A percentile compares a stretch with the other conserved stretches of the same genome.
These are phyloP conservation scores for Bilobella aurantiaca DNA, from an alignment of 1,140 invertebrate genomes.

Conservation along the genomic window DNA sequence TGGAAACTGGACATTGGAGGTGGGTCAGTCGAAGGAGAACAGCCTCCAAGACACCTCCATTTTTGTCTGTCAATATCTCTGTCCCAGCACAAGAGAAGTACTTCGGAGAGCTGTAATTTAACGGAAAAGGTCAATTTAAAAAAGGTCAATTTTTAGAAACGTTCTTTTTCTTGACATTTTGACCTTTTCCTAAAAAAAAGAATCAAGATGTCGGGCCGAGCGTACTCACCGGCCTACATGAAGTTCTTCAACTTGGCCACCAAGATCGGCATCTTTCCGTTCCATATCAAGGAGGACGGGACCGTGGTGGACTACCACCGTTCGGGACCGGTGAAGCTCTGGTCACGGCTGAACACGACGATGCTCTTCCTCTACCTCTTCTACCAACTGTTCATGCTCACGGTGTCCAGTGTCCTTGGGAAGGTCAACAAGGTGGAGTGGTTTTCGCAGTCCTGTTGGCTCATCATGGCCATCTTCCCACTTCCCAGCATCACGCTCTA, in stretches of 20 bases:
- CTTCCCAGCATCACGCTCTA: slow-evolving; percentile 32
- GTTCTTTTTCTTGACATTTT: too few species aligned
- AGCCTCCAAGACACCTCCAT: too few species aligned
- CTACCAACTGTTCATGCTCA: slow-evolving; percentile 34
- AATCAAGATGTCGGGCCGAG: slow-evolving; percentile 20
- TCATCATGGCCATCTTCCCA: slow-evolving; percentile 33
- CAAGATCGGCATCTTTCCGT: slow-evolving; percentile 31
- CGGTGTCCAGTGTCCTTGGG: slow-evolving; percentile 25
- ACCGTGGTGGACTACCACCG: slow-evolving; percentile 32
- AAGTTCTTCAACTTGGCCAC: slow-evolving; percentile 29
- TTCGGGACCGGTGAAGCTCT: slow-evolving; percentile 25
- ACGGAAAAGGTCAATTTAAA: too few species aligned
- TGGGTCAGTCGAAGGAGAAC: too few species aligned
- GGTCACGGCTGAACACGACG: slow-evolving; percentile 23
- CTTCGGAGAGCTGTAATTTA: too few species aligned
- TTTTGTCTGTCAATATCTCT: too few species aligned
- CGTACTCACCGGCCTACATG: slow-evolving; percentile 27
- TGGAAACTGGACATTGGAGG: too few species aligned
- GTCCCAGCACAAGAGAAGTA: too few species aligned
- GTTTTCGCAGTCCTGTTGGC: slow-evolving; percentile 34
- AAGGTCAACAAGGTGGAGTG: slow-evolving; percentile 31
- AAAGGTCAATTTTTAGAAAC: too few species aligned
- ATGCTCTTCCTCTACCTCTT: slow-evolving; percentile 25
- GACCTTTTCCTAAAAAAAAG: too few species aligned
- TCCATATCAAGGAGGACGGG: slow-evolving; percentile 32